Evolutionary conservation across 2,797 vertebrate genomes (phyloP).

Genomic region (Cephalopachus bancanus): DNA sequence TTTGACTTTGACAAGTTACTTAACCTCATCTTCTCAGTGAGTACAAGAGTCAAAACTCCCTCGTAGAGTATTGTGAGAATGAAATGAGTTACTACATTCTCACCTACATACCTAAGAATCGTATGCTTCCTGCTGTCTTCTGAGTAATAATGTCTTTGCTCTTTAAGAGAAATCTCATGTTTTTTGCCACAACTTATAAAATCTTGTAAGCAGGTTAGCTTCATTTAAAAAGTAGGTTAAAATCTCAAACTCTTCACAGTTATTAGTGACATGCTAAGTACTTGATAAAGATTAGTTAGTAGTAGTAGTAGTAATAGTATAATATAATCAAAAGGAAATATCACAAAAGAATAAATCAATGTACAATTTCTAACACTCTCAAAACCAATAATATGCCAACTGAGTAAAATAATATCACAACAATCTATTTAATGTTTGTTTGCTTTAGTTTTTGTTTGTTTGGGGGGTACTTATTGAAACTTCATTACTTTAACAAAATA

Average conservation of each 20-base stretch:
- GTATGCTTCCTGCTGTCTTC: not conserved
- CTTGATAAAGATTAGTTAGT: not conserved
- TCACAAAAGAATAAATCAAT: not conserved
- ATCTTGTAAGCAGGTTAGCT: not conserved
- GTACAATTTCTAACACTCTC: not conserved
- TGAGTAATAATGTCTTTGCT: not conserved
- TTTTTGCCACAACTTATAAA: not conserved
- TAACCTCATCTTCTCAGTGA: not conserved
- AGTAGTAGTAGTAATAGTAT: not conserved
- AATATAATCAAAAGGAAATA: not conserved
- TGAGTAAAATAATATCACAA: not conserved
- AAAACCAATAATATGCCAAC: rapidly evolving
- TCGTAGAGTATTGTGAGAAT: not conserved
- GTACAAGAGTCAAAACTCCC: not conserved
- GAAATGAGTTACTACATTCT: not conserved
- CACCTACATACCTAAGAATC: not conserved
- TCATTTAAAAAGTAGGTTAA: not conserved
- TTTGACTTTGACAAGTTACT: not conserved
- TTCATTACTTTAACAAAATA: slow-evolving; percentile 75
- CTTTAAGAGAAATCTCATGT: not conserved
- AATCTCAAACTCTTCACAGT: not conserved
- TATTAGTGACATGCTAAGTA: not conserved
- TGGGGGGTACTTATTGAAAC: slow-evolving; percentile 76
- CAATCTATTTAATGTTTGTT: not conserved
- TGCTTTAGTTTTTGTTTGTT: not conserved